These are phyloP conservation scores for Spilarctia lutea DNA, from an alignment of 2,888 invertebrate species.

Conservation along the genomic window DNA sequence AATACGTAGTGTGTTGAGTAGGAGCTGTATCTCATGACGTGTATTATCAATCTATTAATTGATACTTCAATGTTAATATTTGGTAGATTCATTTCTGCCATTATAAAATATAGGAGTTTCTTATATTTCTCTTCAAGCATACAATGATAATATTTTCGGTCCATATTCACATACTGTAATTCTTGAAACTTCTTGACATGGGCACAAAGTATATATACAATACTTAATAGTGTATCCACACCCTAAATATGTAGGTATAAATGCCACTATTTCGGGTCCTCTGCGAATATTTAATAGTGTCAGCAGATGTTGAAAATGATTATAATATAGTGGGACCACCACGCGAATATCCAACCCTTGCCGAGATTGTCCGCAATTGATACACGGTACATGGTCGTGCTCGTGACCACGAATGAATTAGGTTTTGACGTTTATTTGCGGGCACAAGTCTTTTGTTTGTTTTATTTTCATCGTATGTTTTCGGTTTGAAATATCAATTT, in stretches of 20 bases:
- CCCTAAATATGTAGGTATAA: not conserved
- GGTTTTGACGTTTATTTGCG: constrained; percentile 44
- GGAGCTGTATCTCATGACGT: no score
- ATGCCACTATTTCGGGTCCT: not conserved
- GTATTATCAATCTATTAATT: no score
- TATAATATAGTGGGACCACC: constrained; percentile 15
- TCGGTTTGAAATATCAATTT: constrained; percentile 1
- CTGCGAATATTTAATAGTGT: constrained; percentile 21
- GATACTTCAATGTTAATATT: no score
- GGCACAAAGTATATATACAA: not conserved
- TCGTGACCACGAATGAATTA: constrained; percentile 46
- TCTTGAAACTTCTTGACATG: not conserved
- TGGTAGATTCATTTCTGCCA: not conserved
- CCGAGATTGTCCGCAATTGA: constrained; percentile 20
- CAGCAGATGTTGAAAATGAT: constrained; percentile 19
- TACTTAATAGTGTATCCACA: not conserved
- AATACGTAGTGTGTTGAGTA: no score
- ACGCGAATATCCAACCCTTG: constrained; percentile 23
- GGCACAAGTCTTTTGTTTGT: constrained; percentile 18
- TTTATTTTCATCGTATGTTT: constrained; percentile 22
- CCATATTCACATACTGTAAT: not conserved
- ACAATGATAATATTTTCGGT: not conserved
- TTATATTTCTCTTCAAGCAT: not conserved
- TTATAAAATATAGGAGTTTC: no score
- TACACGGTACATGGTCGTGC: constrained; percentile 17